Evolutionary conservation across 2,797 vertebrate genomes (phyloP), one percentile per base, ranked within the genome.

Genomic region (Vipera latastei): DNA sequence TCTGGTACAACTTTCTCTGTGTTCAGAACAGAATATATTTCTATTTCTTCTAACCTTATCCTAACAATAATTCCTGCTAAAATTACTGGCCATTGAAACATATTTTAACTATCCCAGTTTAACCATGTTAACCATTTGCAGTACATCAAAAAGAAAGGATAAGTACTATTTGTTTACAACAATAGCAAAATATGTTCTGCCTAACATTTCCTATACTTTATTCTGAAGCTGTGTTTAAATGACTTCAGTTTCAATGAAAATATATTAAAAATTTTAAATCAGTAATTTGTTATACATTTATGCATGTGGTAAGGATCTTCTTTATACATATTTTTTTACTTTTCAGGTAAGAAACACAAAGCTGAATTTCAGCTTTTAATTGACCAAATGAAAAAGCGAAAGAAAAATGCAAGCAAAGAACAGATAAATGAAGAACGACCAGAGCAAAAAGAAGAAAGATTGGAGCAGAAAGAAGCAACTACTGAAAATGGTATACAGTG

Each of bases 321-420:
- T 78, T 1, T 44, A 25, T 65, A 90, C 60, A 69, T 4, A 1
- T 53, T 7, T 63, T 94, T n/a, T 93, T 96, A 0, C 91, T 14
- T 98, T 98, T 83, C 95, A 98, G 98, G 98, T 73, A 97, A 94
- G 88, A 97, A 96, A 48, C 97, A 98, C 95, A 96, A 96, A 48
- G 96, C 28, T 48, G 97, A 98, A 90, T 98, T 98, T 93, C 95
- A 96, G 0, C 90, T 96, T 86, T 94, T 98, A 94, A 96, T 98
- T 92, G 95, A 97, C 94, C 97, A 98, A 55, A 94, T 98, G 83
- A 98, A 96, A 87, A 96, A 94, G 25, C 94, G 95, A 63, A 97
- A 97, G 95, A 97, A 97, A 96, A 97, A 96, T 65, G 85, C 1
- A 4, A 86, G 57, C 5, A 94, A 94, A 90, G 93, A 83, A 69